Base-by-base conservation (phyloP, 1,140 invertebrate species). In the Nasonia longicornis region DNA sequence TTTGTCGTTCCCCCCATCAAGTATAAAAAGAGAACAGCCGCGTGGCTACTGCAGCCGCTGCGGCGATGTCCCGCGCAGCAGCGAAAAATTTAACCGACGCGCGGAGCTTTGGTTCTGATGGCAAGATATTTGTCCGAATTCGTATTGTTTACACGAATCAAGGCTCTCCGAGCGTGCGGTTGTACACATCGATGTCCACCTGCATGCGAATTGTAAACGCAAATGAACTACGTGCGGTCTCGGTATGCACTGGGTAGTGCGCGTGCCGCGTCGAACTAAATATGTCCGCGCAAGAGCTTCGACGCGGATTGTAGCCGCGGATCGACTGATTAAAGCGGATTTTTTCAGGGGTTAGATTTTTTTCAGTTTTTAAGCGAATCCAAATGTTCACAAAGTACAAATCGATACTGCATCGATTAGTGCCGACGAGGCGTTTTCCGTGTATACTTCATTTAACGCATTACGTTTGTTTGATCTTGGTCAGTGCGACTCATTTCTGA, bases 61-160 rank as follows among this genome's bases (percentile, higher is more conserved):
- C 11, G 16, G 48, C 16, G 16, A 20, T 52, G 48, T 14, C 16
- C 48, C 29, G 35, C n/a, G 35, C 22, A 1, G 35, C 22, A 1
- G 72, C 35, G 29, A 75, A 74, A 67, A 80, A 67, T 80, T 80
- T 74, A 26, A 45, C 66, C 67, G n/a, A 69, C 16, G 64, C 22
- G 10, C 10, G 10, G 2, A 52, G 12, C 6, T 20, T 7, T 4
- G 64, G 63, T 45, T 80, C 26, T 29, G 79, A 70, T 76, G 48
- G 42, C 78, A 79, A 82, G 79, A 79, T 82, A 82, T 82, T 82
- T 73, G 78, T 79, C n/a, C 72, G 69, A 80, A 83, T 74, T 52
- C 71, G 74, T 83, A 79, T 78, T 85, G 82, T 86, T 85, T 83
- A 83, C 81, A 83, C 79, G 80, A 85, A 85, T 86, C 82, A 84